Evolutionary conservation across 2,888 invertebrate species (phyloP).

Genomic region (Perizoma flavofasciatum): DNA sequence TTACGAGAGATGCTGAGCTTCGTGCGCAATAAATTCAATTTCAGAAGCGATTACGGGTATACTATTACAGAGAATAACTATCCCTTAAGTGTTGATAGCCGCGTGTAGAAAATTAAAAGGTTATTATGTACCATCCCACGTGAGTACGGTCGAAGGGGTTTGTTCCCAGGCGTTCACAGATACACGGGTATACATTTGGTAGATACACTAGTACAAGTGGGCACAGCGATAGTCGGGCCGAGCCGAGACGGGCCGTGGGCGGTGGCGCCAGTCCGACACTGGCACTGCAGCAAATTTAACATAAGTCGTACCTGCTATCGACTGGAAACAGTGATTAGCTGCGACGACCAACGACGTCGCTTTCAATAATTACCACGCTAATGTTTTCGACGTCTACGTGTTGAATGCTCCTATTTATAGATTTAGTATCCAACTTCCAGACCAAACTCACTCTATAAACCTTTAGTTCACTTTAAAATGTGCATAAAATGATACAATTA

Average conservation of each 20-base stretch:
- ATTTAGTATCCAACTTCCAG: slow-evolving; percentile 27
- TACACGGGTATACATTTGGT: slow-evolving; percentile 42
- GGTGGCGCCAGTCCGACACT: slow-evolving; percentile 57
- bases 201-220: slow-evolving; percentile 48
- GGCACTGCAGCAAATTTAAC: slow-evolving; percentile 50
- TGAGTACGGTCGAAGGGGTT: slow-evolving; percentile 45
- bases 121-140: slow-evolving; percentile 74
- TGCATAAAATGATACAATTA: slow-evolving; percentile 40
- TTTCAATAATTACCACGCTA: slow-evolving; percentile 62
- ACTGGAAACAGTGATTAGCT: slow-evolving; percentile 64
- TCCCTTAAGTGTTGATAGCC: slow-evolving; percentile 63
- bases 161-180: slow-evolving; percentile 58
- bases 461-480: slow-evolving; percentile 23
- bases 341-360: slow-evolving; percentile 47
- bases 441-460: slow-evolving; percentile 20
- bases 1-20: slow-evolving; percentile 35
- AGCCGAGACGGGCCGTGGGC: slow-evolving; percentile 55
- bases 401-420: slow-evolving; percentile 33
- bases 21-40: slow-evolving; percentile 46
- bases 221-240: slow-evolving; percentile 51
- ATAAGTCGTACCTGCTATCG: slow-evolving; percentile 58
- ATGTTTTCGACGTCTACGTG: slow-evolving; percentile 38
- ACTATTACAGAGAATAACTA: slow-evolving; percentile 58
- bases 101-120: slow-evolving; percentile 77
- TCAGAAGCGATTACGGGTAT: slow-evolving; percentile 58